Conservation (phyloP, 2,113 vertebrate species). For the Hyperopisus bebe region DNA sequence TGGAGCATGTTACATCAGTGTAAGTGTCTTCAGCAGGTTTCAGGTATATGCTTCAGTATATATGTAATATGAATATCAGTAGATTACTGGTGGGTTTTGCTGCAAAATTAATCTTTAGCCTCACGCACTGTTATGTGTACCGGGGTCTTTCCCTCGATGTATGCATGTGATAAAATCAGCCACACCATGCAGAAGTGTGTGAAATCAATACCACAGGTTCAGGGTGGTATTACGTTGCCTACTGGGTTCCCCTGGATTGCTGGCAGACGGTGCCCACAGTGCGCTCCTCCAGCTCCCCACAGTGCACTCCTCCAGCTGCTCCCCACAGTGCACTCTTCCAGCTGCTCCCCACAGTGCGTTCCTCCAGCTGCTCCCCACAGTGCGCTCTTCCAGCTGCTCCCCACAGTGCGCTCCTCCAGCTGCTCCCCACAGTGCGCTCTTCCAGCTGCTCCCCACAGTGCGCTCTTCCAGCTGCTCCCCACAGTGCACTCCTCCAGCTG, state of each 20-base stretch:
- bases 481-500: no score
- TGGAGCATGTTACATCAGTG: neutral
- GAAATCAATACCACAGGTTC: neutral
- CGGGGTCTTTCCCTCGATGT: no score
- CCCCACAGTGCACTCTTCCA: no score
- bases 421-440: neutral
- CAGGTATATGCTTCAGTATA: neutral
- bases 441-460: neutral
- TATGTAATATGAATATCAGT: neutral
- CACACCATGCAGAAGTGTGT: neutral
- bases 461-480: neutral
- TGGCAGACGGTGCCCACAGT: neutral
- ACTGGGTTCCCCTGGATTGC: neutral
- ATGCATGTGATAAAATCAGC: neutral
- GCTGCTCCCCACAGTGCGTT: neutral
- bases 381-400: neutral
- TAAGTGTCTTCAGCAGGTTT: neutral
- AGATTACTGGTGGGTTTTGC: neutral
- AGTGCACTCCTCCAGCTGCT: neutral
- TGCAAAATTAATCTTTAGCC: neutral
- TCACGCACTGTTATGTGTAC: neutral
- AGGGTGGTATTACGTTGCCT: neutral
- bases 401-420: no score
- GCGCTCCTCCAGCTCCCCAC: neutral
- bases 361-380: no score